Evolutionary conservation across 64 coral and sea anemone genomes (phyloP).

Genomic region (Montipora efflorescens): DNA sequence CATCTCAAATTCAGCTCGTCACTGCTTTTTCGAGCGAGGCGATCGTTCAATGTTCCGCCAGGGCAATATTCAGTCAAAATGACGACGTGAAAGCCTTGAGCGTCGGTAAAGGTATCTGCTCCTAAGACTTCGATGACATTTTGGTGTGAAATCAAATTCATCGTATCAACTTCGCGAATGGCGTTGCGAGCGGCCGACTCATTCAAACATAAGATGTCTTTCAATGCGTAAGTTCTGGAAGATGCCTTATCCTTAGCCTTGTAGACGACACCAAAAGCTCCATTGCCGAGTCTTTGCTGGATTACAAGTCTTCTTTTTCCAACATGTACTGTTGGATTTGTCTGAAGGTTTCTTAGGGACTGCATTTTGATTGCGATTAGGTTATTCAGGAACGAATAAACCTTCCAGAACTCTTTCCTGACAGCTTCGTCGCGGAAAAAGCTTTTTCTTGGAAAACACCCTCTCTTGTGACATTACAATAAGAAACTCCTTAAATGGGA

Average conservation of each 20-base stretch:
- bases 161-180: slow-evolving; percentile 28
- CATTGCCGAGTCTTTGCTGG: slow-evolving; percentile 7
- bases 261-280: slow-evolving; percentile 36
- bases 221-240: slow-evolving; percentile 45
- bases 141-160: slow-evolving; percentile 36
- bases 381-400: background rate
- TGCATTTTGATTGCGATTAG: background rate
- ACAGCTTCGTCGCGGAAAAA: background rate
- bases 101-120: background rate
- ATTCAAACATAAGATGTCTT: slow-evolving; percentile 55
- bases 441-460: background rate
- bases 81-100: background rate
- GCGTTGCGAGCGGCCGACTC: slow-evolving; percentile 18
- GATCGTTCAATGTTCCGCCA: slow-evolving; percentile 56
- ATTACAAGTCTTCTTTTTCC: background rate
- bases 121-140: slow-evolving; percentile 44
- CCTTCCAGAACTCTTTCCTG: no score
- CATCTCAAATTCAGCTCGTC: slow-evolving; percentile 64
- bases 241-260: background rate
- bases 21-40: slow-evolving; percentile 46
- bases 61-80: slow-evolving; percentile 73
- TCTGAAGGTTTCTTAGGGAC: background rate
- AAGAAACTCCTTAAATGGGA: background rate
- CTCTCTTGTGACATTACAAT: no score
- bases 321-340: background rate